Evolutionary conservation across 2,888 invertebrate species (phyloP), one percentile per base, ranked within the genome.

Genomic region (Nematopogon swammerdamellus): DNA sequence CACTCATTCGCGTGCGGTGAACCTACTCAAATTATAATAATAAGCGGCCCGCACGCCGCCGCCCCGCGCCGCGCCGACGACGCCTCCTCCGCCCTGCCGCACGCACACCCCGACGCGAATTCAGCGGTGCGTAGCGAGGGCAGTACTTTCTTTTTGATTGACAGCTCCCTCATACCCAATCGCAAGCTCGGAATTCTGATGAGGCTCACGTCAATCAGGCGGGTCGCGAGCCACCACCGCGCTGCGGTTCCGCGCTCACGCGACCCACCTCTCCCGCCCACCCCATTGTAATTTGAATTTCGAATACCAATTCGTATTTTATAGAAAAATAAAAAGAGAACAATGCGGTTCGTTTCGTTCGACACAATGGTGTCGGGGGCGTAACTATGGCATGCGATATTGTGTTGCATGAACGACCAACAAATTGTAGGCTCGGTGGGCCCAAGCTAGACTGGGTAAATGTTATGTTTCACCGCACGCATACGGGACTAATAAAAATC

Each of bases 81-180:
- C 11, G n/a, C n/a, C n/a, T n/a, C n/a, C n/a, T n/a, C n/a, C n/a
- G n/a, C n/a, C n/a, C n/a, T n/a, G n/a, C n/a, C 20, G 19, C 45
- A n/a, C 18, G 18, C 19, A 18, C 44, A 17, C 44, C 44, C 18
- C 20, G 19, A 6, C 4, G 19, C 18, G 44, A 44, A 19, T 8
- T 60, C 64, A 65, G 52, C 63, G 60, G 61, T 56, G 68, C 67
- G 63, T 63, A 75, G 72, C 64, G 68, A 75, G 77, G 81, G 80
- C 67, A 68, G 65, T 18, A 66, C 64, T 65, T 77, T 72, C 68
- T 69, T 82, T 75, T 85, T 89, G 88, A 89, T 88, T 88, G 89
- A 89, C 89, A 89, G 86, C 82, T 71, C 84, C 82, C 81, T 82
- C 84, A 84, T 85, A 84, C 81, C 88, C 88, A 88, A 88, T 88